Evolutionary conservation across 2,888 invertebrate genomes (phyloP).

Genomic region (Trilocha varians): DNA sequence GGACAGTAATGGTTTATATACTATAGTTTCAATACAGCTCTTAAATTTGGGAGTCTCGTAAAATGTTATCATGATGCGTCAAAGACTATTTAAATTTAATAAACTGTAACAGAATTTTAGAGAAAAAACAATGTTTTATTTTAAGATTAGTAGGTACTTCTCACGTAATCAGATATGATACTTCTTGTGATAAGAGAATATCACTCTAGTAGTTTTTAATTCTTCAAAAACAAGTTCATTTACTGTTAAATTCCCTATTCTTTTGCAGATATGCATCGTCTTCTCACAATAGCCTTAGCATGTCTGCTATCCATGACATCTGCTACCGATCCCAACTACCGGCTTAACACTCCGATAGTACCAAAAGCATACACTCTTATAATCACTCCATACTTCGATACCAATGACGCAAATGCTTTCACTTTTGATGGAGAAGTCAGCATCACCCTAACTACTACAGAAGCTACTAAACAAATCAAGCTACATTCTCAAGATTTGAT

Average conservation of each 20-base stretch:
- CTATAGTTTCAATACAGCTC: too few species aligned
- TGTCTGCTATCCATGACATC: constrained; percentile 25
- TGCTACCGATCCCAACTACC: constrained; percentile 41
- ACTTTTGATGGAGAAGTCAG: constrained; percentile 61
- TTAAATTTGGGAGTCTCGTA: too few species aligned
- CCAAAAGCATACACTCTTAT: constrained; percentile 70
- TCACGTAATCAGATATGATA: too few species aligned
- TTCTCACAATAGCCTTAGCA: constrained; percentile 24
- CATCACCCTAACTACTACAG: constrained; percentile 43
- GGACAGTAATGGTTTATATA: too few species aligned
- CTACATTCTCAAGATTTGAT: constrained; percentile 49
- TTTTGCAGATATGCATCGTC: constrained; percentile 43
- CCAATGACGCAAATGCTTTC: constrained; percentile 44
- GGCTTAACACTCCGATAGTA: constrained; percentile 48
- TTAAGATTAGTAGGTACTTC: too few species aligned
- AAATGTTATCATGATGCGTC: too few species aligned
- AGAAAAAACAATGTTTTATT: too few species aligned
- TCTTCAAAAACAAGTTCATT: neutral
- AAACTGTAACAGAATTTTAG: too few species aligned
- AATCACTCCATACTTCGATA: constrained; percentile 67
- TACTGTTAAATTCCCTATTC: neutral
- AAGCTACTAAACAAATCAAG: constrained; percentile 41
- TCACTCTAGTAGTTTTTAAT: too few species aligned
- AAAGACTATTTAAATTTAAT: too few species aligned
- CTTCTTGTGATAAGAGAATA: too few species aligned